phyloP scores from a whole-genome alignment of 1,140 invertebrate genomes.

The Apocrypta bakeri region DNA sequence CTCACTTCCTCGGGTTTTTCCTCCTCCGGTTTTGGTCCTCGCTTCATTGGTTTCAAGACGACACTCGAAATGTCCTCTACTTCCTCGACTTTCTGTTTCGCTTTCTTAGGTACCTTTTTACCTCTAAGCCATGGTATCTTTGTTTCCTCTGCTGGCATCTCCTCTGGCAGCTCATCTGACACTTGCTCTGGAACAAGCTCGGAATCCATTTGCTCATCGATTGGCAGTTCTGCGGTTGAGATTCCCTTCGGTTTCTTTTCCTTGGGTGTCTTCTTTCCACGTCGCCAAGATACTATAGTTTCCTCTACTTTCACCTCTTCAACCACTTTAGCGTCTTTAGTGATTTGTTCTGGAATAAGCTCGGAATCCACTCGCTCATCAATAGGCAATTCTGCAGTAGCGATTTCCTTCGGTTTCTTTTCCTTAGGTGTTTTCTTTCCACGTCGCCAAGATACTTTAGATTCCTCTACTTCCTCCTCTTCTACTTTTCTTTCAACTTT shows the following conservation, averaged over 20 bases:
- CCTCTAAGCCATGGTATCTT: conserved; percentile 47
- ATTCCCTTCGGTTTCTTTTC: conserved; percentile 39
- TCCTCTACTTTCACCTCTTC: conserved; percentile 65
- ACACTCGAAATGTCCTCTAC: too few relatives aligned
- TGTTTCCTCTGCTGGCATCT: conserved; percentile 52
- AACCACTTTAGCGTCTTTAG: background rate
- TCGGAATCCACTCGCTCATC: background rate
- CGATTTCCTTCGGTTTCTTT: conserved; percentile 30
- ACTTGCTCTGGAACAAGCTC: background rate
- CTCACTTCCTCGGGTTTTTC: too few relatives aligned
- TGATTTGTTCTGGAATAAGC: background rate
- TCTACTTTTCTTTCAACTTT: conserved; percentile 23
- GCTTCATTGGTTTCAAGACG: too few relatives aligned
- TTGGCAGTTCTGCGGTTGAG: background rate
- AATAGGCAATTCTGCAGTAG: background rate
- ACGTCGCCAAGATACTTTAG: conserved; percentile 48
- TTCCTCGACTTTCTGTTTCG: too few relatives aligned
- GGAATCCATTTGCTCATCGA: conserved; percentile 8
- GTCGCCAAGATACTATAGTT: conserved; percentile 50
- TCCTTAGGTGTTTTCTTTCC: conserved; percentile 52
- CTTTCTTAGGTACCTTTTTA: conserved; percentile 75
- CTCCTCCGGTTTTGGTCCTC: too few relatives aligned
- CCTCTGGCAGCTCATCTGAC: conserved; percentile 13
- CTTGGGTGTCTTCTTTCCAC: conserved; percentile 50
- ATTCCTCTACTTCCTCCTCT: conserved; percentile 65